Conservation (phyloP, 37 sponge, comb jelly and placozoan species). For the Mnemiopsis leidyi region DNA sequence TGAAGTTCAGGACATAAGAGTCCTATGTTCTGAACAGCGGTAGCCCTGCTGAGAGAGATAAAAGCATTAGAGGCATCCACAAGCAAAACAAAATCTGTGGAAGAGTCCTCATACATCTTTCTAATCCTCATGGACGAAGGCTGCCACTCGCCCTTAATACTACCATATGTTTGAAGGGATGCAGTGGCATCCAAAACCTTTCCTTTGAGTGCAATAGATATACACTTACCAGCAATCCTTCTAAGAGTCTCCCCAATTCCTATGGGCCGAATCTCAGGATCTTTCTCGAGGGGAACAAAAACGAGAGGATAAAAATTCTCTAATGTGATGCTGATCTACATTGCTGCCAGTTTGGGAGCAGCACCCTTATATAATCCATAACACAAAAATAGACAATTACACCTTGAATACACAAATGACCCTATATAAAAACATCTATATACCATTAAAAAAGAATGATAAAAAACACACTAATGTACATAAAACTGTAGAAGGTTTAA, state of each 20-base stretch:
- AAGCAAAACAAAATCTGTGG: neutral
- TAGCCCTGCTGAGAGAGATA: neutral
- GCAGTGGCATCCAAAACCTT: neutral
- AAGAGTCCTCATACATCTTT: no score
- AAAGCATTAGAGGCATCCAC: neutral
- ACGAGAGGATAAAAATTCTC: neutral
- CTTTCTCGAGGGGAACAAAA: neutral
- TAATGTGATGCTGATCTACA: neutral
- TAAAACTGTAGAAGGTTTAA: no score
- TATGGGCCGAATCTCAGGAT: neutral
- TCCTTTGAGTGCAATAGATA: neutral
- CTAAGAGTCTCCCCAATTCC: neutral
- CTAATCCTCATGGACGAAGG: neutral
- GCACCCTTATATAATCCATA: no score
- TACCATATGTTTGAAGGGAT: neutral
- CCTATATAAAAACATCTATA: no score
- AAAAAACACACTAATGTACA: no score
- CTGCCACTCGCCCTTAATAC: neutral
- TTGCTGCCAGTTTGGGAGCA: no score
- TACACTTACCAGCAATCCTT: no score
- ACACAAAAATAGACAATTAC: no score
- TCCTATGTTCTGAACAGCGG: neutral
- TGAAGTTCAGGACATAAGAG: neutral
- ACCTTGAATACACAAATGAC: no score
- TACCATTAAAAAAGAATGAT: no score